Evolutionary conservation across 1,140 invertebrate genomes (phyloP), one percentile per base, ranked within the genome.

Genomic region (Drosophila tani): DNA sequence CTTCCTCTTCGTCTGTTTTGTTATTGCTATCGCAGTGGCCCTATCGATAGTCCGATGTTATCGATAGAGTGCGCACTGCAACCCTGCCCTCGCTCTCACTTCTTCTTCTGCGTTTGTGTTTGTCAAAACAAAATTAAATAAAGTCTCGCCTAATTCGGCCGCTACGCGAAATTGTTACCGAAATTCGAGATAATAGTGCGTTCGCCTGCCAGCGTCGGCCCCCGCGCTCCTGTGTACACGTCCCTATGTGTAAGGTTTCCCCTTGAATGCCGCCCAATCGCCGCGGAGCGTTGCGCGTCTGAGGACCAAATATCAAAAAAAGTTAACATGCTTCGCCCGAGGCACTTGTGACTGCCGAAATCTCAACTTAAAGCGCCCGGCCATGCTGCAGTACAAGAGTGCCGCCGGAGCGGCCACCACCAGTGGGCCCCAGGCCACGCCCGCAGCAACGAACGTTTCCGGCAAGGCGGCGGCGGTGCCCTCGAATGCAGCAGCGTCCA

Each of bases 111-210:
- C 82, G 79, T 84, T 86, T 86, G 85, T 83, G 83, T 87, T 86
- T 86, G 83, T 87, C 83, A 87, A 87, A 87, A 87, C 83, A 87
- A 87, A 87, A 88, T 79, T 74, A 47, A 60, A 70, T 32, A 60
- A 76, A 82, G 80, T 56, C 76, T 84, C 35, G 60, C 70, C 47
- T 50, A 81, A 75, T 68, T 75, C 59, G 45, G 64, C 38, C n/a
- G 15, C 27, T 15, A 12, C 53, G 11, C 11, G 19, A 17, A 35
- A 67, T 29, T 35, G 15, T 32, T 49, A 3, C 12, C 6, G 14
- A 9, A 45, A 12, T 53, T 45, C 21, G 38, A 19, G 40, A 19
- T 45, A 27, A 32, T 29, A n/a, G 35, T 68, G 49, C 68, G 47
- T 47, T 38, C 11, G 21, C 21, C 24, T 38, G 14, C 19, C 8